Conservation (phyloP, 2,113 vertebrate genomes). For the Myotis davidii region DNA sequence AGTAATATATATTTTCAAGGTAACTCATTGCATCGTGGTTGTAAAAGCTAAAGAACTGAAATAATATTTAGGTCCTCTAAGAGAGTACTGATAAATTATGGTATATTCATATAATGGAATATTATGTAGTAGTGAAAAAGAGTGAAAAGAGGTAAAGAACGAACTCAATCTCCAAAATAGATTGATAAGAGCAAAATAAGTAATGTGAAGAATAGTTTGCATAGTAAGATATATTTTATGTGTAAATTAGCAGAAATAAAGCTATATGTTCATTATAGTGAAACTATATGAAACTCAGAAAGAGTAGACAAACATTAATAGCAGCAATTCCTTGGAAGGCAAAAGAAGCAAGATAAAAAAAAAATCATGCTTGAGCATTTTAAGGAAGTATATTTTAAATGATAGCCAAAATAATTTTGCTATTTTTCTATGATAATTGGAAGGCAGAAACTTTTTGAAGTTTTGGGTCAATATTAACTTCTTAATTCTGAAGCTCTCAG, state of each 20-base stretch:
- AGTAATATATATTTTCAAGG: slow-evolving; percentile 1
- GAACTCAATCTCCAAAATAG: not conserved
- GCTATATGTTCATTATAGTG: not conserved
- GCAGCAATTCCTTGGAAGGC: not conserved
- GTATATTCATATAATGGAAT: not conserved
- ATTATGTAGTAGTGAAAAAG: not conserved
- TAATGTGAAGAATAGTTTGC: not conserved
- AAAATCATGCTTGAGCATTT: not conserved
- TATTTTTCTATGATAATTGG: slow-evolving; percentile 10
- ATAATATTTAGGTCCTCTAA: not conserved
- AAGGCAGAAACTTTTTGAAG: not conserved
- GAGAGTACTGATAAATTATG: not conserved
- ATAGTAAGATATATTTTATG: not conserved
- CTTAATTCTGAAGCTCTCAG: not conserved
- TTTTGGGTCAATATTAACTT: slow-evolving; percentile 25
- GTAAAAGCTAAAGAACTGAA: not conserved
- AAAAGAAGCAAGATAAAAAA: not conserved
- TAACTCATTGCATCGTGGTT: not conserved
- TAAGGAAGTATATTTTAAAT: slow-evolving; percentile 39
- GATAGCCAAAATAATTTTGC: not conserved
- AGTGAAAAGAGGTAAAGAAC: not conserved
- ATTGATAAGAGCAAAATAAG: not conserved
- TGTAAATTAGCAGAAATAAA: not conserved
- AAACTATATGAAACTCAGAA: slow-evolving; percentile 13
- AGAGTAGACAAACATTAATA: not conserved